Percentiles rank a stretch among this genome's conserved stretches.
phyloP scores from a whole-genome alignment of 2,113 vertebrate species.

The Nibea albiflora region DNA sequence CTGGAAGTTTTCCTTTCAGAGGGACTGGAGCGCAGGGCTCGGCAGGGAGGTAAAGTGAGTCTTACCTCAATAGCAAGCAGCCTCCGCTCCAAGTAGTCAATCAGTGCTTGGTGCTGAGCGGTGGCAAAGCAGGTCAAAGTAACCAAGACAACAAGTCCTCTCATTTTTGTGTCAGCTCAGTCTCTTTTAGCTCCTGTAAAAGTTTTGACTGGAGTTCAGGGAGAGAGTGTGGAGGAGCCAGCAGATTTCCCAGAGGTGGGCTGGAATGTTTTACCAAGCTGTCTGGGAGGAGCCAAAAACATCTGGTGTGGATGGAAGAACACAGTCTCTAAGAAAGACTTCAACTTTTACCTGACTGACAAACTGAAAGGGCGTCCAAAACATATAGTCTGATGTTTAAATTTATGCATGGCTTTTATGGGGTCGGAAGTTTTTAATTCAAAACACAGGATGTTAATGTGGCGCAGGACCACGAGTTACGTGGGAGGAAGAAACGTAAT shows the following conservation, averaged over 20 bases:
- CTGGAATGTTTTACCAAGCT: conserved; percentile 80
- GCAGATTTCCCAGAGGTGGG: conserved; percentile 76
- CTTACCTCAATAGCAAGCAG: conserved; percentile 87
- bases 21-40: conserved; percentile 68
- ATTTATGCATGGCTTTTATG: neutral
- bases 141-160: conserved; percentile 75
- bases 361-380: neutral
- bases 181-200: conserved; percentile 41
- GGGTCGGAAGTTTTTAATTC: neutral
- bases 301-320: conserved; percentile 70
- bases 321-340: conserved; percentile 5
- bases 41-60: conserved; percentile 57
- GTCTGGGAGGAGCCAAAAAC: conserved; percentile 77
- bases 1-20: conserved; percentile 68
- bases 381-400: neutral
- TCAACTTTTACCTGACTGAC: conserved; percentile 3
- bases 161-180: conserved; percentile 73
- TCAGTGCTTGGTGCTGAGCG: conserved; percentile 85
- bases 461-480: neutral
- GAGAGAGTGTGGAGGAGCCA: conserved; percentile 62
- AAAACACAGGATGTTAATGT: neutral
- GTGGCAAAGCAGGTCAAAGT: conserved; percentile 72
- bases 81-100: conserved; percentile 86
- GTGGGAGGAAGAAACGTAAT: conserved; percentile 17
- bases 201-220: conserved; percentile 37